A percentile compares a stretch with the other conserved stretches of the same genome.
phyloP scores from a whole-genome alignment of 2,113 vertebrate genomes.

The Thinocorus orbignyianus region DNA sequence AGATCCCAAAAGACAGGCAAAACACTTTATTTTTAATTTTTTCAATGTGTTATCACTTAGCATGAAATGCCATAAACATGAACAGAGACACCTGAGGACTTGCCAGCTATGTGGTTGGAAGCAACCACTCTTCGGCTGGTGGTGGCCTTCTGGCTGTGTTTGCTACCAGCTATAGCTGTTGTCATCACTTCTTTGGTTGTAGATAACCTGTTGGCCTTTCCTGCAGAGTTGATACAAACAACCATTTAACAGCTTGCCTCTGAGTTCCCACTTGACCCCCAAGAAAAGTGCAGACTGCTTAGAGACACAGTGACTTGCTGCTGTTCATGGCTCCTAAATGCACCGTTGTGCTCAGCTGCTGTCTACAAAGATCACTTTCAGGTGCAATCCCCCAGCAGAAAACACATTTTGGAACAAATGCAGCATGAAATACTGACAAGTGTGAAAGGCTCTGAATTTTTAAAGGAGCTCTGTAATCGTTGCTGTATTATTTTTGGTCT shows the following conservation, averaged over 20 bases:
- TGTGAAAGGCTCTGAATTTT: not conserved
- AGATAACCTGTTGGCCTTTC: not conserved
- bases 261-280: not conserved
- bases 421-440: not conserved
- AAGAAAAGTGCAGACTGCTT: not conserved
- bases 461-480: not conserved
- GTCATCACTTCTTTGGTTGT: not conserved
- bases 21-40: not conserved
- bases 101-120: not conserved
- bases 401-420: not conserved
- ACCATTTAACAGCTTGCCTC: not conserved
- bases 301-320: not conserved
- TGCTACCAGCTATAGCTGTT: not conserved
- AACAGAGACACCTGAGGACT: not conserved
- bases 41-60: not conserved
- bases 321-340: not conserved
- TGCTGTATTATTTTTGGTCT: not conserved
- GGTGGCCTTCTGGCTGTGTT: not conserved
- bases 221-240: not conserved
- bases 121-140: not conserved
- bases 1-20: not conserved
- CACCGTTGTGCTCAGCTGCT: rapidly evolving
- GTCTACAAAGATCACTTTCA: not conserved
- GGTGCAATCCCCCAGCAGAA: not conserved
- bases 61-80: not conserved